Base-by-base conservation (phyloP, 2,797 vertebrate species). In the Kryptopterus vitreolus region DNA sequence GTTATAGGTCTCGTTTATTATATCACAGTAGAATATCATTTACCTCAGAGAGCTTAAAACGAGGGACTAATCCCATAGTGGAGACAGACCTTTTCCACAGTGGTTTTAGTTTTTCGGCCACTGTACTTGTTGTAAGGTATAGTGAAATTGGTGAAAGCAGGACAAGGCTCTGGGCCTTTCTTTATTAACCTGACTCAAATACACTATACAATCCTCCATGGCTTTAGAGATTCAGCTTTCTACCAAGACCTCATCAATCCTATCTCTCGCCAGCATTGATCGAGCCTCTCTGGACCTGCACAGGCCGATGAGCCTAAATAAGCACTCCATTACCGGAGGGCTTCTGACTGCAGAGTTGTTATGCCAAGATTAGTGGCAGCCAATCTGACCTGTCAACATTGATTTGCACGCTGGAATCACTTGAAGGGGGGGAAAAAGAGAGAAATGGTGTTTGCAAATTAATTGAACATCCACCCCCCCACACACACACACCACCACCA, bases 231-330 rank as follows among this genome's bases (percentile, higher is more conserved):
- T 85, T 84, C 53, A 70, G 53, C 73, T 66, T 73, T 79, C 72
- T 74, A 74, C 79, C 73, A 82, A 58, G 81, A 75, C 81, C 57
- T 76, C 81, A 91, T 94, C 92, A 91, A 90, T 88, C 92, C 92
- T 92, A 92, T 93, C 92, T 93, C 91, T 91, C 91, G 90, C 91
- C 91, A 85, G 86, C 91, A 92, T 91, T 94, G 94, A 94, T 94
- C 92, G 90, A 90, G 91, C 91, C 92, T 91, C 91, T 90, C 91
- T 90, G 91, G 93, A 77, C 73, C 92, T 93, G 93, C 93, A 93
- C 91, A 90, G 87, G 90, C 92, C 92, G 91, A 92, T 91, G 91
- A 94, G 92, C 92, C 91, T 92, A 92, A 93, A 94, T 93, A 92
- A 93, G 91, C 92, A 92, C 93, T 93, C 91, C 90, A 93, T 95